Conservation (phyloP, 2,113 vertebrate species). For the Aegithalos caudatus region DNA sequence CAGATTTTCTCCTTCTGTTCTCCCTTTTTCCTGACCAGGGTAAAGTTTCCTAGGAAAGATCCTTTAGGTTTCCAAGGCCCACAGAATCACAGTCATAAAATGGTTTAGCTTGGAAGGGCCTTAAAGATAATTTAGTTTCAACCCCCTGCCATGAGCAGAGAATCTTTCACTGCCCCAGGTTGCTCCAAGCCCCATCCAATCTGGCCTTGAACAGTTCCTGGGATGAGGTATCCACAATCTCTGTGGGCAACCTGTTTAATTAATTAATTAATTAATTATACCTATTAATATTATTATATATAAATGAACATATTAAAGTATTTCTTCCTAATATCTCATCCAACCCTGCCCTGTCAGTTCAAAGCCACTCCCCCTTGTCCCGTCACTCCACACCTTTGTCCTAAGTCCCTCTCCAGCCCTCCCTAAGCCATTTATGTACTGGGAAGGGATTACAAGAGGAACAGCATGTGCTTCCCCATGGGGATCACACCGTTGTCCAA, state of each 20-base stretch:
- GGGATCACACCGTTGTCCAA: not conserved
- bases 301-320: not conserved
- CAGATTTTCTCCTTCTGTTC: not conserved
- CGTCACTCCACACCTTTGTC: not conserved
- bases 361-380: not conserved
- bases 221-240: not conserved
- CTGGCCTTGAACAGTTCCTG: not conserved
- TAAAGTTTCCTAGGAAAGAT: not conserved
- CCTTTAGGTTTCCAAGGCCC: not conserved
- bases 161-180: not conserved
- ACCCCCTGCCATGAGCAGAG: not conserved
- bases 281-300: too few relatives aligned
- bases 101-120: not conserved
- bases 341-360: not conserved
- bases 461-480: fast-evolving
- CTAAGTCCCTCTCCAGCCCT: not conserved
- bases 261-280: too few relatives aligned
- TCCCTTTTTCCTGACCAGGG: not conserved
- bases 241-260: not conserved
- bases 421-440: not conserved
- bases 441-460: not conserved
- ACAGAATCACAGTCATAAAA: not conserved
- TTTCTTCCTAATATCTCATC: not conserved
- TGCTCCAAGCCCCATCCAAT: not conserved
- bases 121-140: not conserved